Evolutionary conservation across 2,797 vertebrate genomes (phyloP).

Genomic region (Luscinia luscinia): DNA sequence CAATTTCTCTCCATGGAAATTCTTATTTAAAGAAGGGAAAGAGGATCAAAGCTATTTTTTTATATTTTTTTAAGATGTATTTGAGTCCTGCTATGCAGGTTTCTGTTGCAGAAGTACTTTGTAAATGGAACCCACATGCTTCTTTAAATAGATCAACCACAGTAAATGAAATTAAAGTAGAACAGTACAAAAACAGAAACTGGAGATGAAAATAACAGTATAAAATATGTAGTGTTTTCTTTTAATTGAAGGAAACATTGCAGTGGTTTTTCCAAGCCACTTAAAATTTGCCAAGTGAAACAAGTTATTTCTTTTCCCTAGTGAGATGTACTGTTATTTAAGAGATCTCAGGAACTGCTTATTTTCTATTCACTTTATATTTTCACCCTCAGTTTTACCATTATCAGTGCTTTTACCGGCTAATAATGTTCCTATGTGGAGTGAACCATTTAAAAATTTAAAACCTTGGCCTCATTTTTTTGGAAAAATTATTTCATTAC

Average conservation of each 20-base stretch:
- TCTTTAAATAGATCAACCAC: neutral
- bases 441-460: neutral
- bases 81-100: neutral
- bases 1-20: slow-evolving; percentile 35
- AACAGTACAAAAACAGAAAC: neutral
- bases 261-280: neutral
- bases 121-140: neutral
- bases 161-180: neutral
- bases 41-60: neutral
- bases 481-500: neutral
- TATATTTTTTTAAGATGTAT: neutral
- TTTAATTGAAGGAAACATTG: neutral
- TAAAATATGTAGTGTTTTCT: neutral
- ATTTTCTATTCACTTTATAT: neutral
- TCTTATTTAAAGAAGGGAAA: slow-evolving; percentile 4
- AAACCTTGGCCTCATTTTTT: neutral
- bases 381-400: neutral
- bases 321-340: neutral
- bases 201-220: neutral
- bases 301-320: neutral
- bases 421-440: neutral
- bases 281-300: neutral
- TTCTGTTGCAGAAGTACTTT: neutral
- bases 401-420: neutral
- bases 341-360: neutral